Percentiles rank a stretch among this genome's conserved stretches.
phyloP scores from a whole-genome alignment of 2,113 vertebrate genomes.

The Papio anubis region DNA sequence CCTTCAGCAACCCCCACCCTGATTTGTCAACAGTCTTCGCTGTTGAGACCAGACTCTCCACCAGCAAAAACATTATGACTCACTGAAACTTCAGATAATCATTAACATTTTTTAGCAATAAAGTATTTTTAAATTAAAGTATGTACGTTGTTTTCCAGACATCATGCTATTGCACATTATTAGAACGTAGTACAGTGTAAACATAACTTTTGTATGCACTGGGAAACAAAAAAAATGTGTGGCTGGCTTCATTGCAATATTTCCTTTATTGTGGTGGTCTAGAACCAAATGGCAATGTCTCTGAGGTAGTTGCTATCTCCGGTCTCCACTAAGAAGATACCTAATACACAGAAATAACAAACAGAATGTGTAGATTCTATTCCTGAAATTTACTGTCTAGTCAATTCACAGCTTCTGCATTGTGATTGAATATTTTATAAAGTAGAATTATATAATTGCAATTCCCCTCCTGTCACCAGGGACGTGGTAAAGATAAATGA shows the following conservation, averaged over 20 bases:
- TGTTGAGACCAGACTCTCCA: background rate
- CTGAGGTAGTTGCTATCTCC: background rate
- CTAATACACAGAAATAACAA: background rate
- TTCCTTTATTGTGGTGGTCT: background rate
- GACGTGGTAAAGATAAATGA: background rate
- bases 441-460: background rate
- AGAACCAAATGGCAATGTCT: background rate
- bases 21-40: background rate
- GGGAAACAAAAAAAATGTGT: background rate
- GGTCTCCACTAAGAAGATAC: background rate
- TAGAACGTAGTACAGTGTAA: background rate
- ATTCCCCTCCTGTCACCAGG: background rate
- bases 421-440: background rate
- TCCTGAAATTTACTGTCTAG: background rate
- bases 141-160: background rate
- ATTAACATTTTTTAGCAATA: background rate
- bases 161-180: background rate
- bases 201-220: background rate
- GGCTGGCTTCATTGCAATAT: background rate
- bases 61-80: background rate
- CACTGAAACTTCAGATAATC: background rate
- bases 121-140: background rate
- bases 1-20: background rate
- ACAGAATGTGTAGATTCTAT: background rate
- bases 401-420: background rate